Base-by-base conservation (phyloP, 2,797 vertebrate species). In the Anolis apletophallus region DNA sequence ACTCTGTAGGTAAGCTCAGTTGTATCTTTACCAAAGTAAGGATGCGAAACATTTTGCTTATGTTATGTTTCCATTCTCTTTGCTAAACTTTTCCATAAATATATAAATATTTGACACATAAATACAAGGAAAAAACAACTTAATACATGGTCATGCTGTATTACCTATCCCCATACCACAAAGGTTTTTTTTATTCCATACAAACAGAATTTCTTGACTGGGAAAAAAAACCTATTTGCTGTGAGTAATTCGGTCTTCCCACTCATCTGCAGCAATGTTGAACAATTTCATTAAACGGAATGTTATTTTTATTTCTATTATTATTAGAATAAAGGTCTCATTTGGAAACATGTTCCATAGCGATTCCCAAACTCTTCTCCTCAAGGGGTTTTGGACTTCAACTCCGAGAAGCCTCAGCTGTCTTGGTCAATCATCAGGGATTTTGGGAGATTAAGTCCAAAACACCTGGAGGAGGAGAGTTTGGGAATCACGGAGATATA, bases 291-390 rank as follows among this genome's bases (percentile, higher is more conserved):
- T 95, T 95, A 91, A 91, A 93, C 87, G 74, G 86, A 88, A 94
- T 95, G 91, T 90, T 83, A 87, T 64, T 81, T 93, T 94, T 94
- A 91, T 89, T 68, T 1, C 57, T 78, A 94, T 94, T 94, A 93
- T 92, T 94, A 93, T 89, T 92, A 94, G 93, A 93, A 95, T 94
- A 87, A 89, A 94, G 93, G 93, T 91, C 93, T 79, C 94, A 94
- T 95, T 94, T 95, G 92, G 91, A 94, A 78, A 92, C 88, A 29
- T 5, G 88, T 75, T 81, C 82, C 93, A 91, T 93, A n/a, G n/a
- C n/a, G n/a, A n/a, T n/a, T n/a, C n/a, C n/a, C n/a, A n/a, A n/a
- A n/a, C n/a, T n/a, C n/a, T n/a, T n/a, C n/a, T n/a, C n/a, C n/a
- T n/a, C n/a, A n/a, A n/a, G n/a, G n/a, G n/a, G n/a, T n/a, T n/a